Evolutionary conservation across 1,140 invertebrate genomes (phyloP).

Genomic region (Drepana arcuata): DNA sequence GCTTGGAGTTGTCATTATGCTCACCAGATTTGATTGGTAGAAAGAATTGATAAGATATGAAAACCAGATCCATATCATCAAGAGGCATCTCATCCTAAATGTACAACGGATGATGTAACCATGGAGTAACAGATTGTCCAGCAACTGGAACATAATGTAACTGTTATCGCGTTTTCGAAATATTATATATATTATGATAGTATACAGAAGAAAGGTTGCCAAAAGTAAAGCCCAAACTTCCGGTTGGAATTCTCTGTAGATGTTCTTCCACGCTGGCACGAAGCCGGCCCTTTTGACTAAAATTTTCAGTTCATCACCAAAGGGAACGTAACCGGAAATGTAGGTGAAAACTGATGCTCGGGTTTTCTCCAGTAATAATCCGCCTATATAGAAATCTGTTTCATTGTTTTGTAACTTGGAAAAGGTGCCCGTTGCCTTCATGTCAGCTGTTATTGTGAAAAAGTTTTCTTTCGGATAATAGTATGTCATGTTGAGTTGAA

Average conservation of each 20-base stretch:
- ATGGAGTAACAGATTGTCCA: slow-evolving; percentile 7
- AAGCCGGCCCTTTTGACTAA: slow-evolving; percentile 23
- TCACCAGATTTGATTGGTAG: slow-evolving; percentile 17
- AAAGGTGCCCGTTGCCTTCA: no score
- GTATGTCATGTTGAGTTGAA: no score
- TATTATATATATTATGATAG: no score
- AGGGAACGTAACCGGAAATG: slow-evolving; percentile 20
- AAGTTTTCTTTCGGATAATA: no score
- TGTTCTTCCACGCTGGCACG: slow-evolving; percentile 22
- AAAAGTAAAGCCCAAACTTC: slow-evolving; percentile 26
- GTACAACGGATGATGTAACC: no score
- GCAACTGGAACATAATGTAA: slow-evolving; percentile 11
- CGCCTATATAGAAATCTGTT: no score
- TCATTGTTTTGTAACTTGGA: no score
- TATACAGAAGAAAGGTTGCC: no score
- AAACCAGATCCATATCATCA: slow-evolving; percentile 24
- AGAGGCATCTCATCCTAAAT: slow-evolving; percentile 17
- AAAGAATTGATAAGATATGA: slow-evolving; percentile 12
- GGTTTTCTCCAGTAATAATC: no score
- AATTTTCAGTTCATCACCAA: slow-evolving; percentile 24
- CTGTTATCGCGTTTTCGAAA: no score
- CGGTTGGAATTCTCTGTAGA: slow-evolving; percentile 29
- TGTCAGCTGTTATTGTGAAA: no score
- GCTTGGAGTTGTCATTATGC: slow-evolving; percentile 9
- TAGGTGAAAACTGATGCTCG: slow-evolving; percentile 26